Conservation (phyloP, 1,140 invertebrate species). For the Lasioglossum baleicum region DNA sequence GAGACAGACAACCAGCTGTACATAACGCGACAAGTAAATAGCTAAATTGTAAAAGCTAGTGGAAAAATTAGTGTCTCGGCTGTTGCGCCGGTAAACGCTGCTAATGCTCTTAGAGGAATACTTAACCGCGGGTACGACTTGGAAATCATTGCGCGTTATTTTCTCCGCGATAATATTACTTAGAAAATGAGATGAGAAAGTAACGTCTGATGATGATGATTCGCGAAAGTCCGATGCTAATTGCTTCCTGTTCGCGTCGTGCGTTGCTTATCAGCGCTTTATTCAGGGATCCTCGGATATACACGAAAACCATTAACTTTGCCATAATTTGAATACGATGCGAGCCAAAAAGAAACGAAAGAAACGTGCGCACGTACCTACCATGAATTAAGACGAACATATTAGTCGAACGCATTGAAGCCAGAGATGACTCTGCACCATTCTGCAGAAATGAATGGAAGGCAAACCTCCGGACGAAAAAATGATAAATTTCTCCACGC, state of each 20-base stretch:
- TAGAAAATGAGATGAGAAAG: conserved; percentile 65
- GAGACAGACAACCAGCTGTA: not conserved
- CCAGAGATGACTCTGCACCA: not conserved
- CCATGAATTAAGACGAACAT: not conserved
- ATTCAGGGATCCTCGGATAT: conserved; percentile 20
- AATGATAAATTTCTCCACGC: no score
- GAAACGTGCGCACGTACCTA: not conserved
- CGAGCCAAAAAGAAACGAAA: not conserved
- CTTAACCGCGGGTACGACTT: conserved; percentile 35
- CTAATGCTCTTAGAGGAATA: conserved; percentile 48
- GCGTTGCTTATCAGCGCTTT: conserved; percentile 41
- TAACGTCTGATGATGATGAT: conserved; percentile 57
- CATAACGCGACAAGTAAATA: conserved; percentile 30
- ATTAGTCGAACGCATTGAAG: not conserved
- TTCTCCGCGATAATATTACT: conserved; percentile 66
- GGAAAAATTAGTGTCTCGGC: conserved; percentile 29
- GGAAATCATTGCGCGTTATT: conserved; percentile 60
- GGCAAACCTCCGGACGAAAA: not conserved
- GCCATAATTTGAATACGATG: not conserved
- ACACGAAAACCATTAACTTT: conserved; percentile 6
- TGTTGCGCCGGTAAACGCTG: conserved; percentile 14
- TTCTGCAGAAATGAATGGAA: not conserved
- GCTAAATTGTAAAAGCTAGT: conserved; percentile 50
- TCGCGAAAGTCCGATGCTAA: conserved; percentile 62
- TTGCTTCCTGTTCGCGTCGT: conserved; percentile 61